Base-by-base conservation (phyloP, 2,113 vertebrate genomes). In the Ictidomys tridecemlineatus region DNA sequence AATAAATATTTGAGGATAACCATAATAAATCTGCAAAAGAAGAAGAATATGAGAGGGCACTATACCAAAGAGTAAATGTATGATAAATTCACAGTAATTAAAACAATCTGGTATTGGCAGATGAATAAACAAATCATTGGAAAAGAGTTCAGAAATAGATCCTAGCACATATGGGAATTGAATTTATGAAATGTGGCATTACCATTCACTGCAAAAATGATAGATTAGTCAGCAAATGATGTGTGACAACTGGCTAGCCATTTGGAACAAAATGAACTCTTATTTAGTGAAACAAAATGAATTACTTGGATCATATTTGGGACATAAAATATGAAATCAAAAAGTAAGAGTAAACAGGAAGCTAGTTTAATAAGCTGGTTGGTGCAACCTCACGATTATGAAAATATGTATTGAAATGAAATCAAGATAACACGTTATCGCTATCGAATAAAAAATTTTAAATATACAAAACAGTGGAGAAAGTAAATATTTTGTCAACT, bases 201-300 rank as follows among this genome's bases (percentile, higher is more conserved):
- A 70, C 4, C 34, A 70, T 69, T 95, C 37, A 70, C 63, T 86
- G 37, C 32, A 32, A 93, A 51, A 93, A 42, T 58, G 63, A 89
- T 70, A 16, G 51, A 83, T 89, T 85, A 69, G 5, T 93, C 37
- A 79, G 58, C 13, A 73, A 93, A 73, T 48, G 51, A 76, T 85
- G 42, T 9, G 85, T 82, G 30, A 42, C 48, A 92, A 85, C 67
- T 85, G 53, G 8, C 17, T 48, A 63, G 30, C 18, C 26, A 61
- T 76, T 89, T 96, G 69, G 30, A 93, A 84, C 48, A 89, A 95
- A 96, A 95, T 87, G 89, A 93, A 84, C 6, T 74, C 82, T 93
- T 73, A 77, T 73, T 95, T 97, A 85, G 79, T 82, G 79, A 13
- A 89, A 79, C 51, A 85, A 94, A 91, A 93, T 89, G 8, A 92